phyloP scores from a whole-genome alignment of 1,140 invertebrate genomes.

The Drosophila repleta region DNA sequence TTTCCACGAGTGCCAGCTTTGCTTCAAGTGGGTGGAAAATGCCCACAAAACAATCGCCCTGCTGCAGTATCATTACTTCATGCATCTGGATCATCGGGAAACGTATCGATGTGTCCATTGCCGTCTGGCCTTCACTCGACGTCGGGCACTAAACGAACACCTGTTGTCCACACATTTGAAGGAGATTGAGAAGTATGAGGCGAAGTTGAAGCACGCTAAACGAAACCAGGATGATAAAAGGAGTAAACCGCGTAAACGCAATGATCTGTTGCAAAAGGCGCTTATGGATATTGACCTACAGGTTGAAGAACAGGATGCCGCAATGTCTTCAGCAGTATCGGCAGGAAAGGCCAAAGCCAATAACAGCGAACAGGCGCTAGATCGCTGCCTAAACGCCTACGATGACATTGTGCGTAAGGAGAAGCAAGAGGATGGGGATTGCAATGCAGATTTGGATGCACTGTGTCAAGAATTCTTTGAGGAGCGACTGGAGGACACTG shows the following conservation, averaged over 20 bases:
- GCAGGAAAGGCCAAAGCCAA: slow-evolving; percentile 28
- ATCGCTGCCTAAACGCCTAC: slow-evolving; percentile 56
- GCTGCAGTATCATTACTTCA: slow-evolving; percentile 76
- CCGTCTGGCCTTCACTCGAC: slow-evolving; percentile 58
- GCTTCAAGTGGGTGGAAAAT: slow-evolving; percentile 77
- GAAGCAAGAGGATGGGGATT: slow-evolving; percentile 19
- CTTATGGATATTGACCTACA: slow-evolving; percentile 71
- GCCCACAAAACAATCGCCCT: slow-evolving; percentile 73
- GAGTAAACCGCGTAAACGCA: slow-evolving; percentile 19
- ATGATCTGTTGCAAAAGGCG: slow-evolving; percentile 68
- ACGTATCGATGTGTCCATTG: slow-evolving; percentile 76
- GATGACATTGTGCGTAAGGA: slow-evolving; percentile 67
- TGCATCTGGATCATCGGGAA: slow-evolving; percentile 66
- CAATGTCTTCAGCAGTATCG: not conserved
- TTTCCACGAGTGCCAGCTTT: slow-evolving; percentile 74
- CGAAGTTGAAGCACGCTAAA: slow-evolving; percentile 55
- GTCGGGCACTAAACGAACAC: slow-evolving; percentile 68
- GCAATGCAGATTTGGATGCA: slow-evolving; percentile 51
- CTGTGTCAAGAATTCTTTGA: slow-evolving; percentile 62
- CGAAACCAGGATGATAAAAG: slow-evolving; percentile 34
- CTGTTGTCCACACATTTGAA: slow-evolving; percentile 58
- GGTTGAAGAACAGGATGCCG: slow-evolving; percentile 38
- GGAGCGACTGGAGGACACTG: slow-evolving; percentile 7
- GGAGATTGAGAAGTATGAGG: slow-evolving; percentile 70
- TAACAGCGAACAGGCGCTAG: slow-evolving; percentile 59